These are phyloP conservation scores for Trissolcus brochymenae DNA, from an alignment of 2,888 invertebrate species.

Conservation along the genomic window DNA sequence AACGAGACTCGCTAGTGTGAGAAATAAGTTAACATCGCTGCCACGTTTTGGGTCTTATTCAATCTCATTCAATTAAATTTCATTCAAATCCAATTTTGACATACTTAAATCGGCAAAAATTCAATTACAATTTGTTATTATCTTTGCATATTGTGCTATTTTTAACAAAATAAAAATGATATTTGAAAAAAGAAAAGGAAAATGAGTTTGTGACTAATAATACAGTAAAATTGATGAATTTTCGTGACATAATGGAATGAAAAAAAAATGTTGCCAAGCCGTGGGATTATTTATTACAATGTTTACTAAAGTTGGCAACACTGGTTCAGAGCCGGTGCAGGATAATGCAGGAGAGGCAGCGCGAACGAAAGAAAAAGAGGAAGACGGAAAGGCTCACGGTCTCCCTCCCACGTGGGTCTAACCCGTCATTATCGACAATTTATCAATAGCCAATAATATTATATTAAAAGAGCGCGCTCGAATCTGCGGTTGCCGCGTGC, in stretches of 20 bases:
- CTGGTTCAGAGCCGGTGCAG: slow-evolving; percentile 40
- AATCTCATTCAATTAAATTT: not conserved
- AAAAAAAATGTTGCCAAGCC: slow-evolving; percentile 1
- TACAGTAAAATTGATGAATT: not conserved
- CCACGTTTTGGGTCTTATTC: slow-evolving; percentile 35
- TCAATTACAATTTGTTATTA: no score
- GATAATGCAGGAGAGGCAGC: slow-evolving; percentile 44
- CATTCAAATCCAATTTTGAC: no score
- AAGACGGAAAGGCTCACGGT: slow-evolving; percentile 57
- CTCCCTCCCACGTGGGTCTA: slow-evolving; percentile 69
- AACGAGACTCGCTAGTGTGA: slow-evolving; percentile 62
- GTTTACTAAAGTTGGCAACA: slow-evolving; percentile 49
- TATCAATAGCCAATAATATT: slow-evolving; percentile 77
- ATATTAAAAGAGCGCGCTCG: slow-evolving; percentile 72
- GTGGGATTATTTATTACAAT: slow-evolving; percentile 11
- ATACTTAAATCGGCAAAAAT: no score
- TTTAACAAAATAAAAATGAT: no score
- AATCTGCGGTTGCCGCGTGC: slow-evolving; percentile 64
- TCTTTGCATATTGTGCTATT: no score
- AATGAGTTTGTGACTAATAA: no score
- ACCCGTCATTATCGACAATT: slow-evolving; percentile 77
- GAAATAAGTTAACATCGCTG: slow-evolving; percentile 36
- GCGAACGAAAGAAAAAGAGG: slow-evolving; percentile 47
- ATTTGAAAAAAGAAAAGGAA: no score
- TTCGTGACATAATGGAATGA: not conserved